Conservation (phyloP, 2,888 invertebrate species). For the Lacanobia oleracea region DNA sequence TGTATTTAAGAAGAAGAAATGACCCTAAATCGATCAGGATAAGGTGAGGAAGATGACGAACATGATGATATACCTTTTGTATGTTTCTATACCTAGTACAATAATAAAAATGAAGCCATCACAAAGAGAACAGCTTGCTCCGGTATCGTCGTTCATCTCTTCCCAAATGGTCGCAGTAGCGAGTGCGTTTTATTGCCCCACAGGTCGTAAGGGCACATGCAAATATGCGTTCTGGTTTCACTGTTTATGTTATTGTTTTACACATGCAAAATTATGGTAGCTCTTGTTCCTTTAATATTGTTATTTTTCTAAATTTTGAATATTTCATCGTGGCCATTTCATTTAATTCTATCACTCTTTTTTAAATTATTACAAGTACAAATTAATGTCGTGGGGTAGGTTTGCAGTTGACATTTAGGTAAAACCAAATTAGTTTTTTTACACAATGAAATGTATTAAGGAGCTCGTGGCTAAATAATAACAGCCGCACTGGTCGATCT, state of each 20-base stretch:
- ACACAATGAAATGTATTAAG: too few species aligned
- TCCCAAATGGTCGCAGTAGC: constrained; percentile 64
- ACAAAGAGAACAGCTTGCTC: constrained; percentile 24
- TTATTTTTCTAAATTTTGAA: background rate
- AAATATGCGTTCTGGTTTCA: constrained; percentile 34
- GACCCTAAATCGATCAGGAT: too few species aligned
- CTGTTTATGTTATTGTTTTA: constrained; percentile 16
- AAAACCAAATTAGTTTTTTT: too few species aligned
- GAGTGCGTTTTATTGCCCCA: constrained; percentile 71
- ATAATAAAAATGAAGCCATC: constrained; percentile 44
- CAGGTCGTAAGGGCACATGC: constrained; percentile 56
- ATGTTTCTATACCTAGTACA: background rate
- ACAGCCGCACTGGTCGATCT: too few species aligned
- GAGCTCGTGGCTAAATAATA: too few species aligned
- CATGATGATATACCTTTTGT: background rate
- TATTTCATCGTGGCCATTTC: background rate
- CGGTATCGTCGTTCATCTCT: constrained; percentile 52
- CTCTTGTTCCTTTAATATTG: background rate
- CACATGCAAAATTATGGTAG: background rate
- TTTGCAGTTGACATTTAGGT: too few species aligned
- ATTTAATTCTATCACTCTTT: too few species aligned
- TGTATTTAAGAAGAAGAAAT: too few species aligned
- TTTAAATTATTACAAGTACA: too few species aligned
- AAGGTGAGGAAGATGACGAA: background rate
- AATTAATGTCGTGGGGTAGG: too few species aligned